A percentile compares a stretch with the other conserved stretches of the same genome.
Conservation (phyloP, 2,888 invertebrate genomes). For the Mycalesis mineus region DNA sequence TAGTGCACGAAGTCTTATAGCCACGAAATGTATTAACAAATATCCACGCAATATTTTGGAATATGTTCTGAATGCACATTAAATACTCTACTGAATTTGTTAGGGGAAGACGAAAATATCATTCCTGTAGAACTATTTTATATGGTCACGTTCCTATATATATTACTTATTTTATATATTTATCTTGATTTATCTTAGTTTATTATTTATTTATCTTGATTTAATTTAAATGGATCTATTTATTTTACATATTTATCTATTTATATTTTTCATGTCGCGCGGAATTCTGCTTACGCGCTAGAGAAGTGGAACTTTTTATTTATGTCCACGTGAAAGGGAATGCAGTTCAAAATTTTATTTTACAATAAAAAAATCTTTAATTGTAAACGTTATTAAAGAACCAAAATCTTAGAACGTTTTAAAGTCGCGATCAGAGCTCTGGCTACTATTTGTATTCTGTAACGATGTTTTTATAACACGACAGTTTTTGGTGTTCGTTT, state of each 20-base stretch:
- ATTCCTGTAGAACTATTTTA: constrained; percentile 7
- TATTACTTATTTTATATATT: constrained; percentile 2
- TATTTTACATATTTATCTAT: constrained; percentile 20
- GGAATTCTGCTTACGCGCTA: background rate
- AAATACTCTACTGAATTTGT: constrained; percentile 9
- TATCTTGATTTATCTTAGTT: background rate
- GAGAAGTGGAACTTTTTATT: background rate
- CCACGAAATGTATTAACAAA: constrained; percentile 16
- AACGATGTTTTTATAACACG: too few relatives aligned
- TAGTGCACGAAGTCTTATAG: constrained; percentile 25
- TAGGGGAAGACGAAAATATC: constrained; percentile 10
- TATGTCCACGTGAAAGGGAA: too few relatives aligned
- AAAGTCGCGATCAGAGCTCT: too few relatives aligned
- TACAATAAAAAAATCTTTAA: too few relatives aligned
- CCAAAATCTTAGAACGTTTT: too few relatives aligned
- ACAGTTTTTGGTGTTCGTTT: too few relatives aligned
- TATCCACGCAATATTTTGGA: constrained; percentile 13
- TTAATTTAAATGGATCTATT: constrained; percentile 10
- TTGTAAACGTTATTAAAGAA: too few relatives aligned
- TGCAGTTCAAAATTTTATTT: too few relatives aligned
- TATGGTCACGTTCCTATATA: background rate
- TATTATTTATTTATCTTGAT: constrained; percentile 24
- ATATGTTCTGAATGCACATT: constrained; percentile 71
- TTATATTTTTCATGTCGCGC: constrained; percentile 18
- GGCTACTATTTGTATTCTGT: too few relatives aligned